Conservation (phyloP, 2,888 invertebrate species). For the Schrankia costaestrigalis region DNA sequence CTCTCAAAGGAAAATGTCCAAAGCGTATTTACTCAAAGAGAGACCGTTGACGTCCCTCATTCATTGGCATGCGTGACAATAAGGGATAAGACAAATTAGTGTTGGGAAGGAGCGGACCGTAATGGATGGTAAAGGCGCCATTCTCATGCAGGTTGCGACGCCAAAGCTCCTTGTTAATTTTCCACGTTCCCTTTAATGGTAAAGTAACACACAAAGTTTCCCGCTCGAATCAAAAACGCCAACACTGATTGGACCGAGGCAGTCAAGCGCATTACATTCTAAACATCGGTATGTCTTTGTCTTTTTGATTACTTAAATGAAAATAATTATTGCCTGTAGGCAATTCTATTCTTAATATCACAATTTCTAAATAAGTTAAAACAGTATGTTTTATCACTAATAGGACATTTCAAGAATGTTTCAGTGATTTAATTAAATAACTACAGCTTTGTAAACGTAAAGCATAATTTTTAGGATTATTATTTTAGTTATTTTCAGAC, state of each 20-base stretch:
- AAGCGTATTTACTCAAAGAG: constrained; percentile 26
- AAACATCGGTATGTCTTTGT: constrained; percentile 38
- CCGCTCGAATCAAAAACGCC: constrained; percentile 51
- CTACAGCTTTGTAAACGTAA: background rate
- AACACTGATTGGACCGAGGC: constrained; percentile 51
- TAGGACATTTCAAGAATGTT: too few species aligned
- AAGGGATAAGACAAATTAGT: constrained; percentile 46
- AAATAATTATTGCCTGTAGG: constrained; percentile 37
- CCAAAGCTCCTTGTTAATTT: constrained; percentile 64
- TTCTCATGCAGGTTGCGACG: constrained; percentile 65
- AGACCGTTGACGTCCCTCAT: constrained; percentile 17
- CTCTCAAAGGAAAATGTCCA: constrained; percentile 17
- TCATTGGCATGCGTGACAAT: constrained; percentile 51
- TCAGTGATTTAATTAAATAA: too few species aligned
- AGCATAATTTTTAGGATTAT: background rate
- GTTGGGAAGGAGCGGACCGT: constrained; percentile 37
- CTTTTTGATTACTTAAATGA: constrained; percentile 37
- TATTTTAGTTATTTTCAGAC: background rate
- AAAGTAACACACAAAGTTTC: constrained; percentile 70
- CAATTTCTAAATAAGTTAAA: constrained; percentile 2
- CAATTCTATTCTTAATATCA: constrained; percentile 21
- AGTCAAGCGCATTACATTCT: constrained; percentile 40
- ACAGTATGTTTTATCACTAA: too few species aligned
- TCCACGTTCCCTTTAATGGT: constrained; percentile 64
- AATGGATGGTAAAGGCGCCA: constrained; percentile 49